These are phyloP conservation scores for Lacerta bilineata DNA, from an alignment of 2,797 vertebrate genomes.

Conservation along the genomic window DNA sequence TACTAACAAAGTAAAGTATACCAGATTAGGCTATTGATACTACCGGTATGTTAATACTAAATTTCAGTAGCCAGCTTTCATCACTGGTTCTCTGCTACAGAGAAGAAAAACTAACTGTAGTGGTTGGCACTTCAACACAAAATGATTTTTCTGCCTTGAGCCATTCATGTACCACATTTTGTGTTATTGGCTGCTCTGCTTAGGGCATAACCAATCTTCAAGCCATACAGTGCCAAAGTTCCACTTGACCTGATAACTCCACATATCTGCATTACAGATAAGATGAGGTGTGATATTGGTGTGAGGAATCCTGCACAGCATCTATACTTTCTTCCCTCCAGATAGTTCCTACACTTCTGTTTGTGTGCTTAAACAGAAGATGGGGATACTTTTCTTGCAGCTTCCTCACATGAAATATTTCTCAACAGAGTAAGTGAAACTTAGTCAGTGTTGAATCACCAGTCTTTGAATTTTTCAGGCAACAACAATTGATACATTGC, in stretches of 20 bases:
- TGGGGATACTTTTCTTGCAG: not conserved
- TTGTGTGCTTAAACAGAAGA: not conserved
- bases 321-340: not conserved
- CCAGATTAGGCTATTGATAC: not conserved
- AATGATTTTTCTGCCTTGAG: not conserved
- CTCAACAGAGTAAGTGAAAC: not conserved
- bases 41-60: not conserved
- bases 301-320: not conserved
- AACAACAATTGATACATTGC: not conserved
- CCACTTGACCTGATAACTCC: not conserved
- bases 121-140: not conserved
- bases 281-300: not conserved
- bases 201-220: not conserved
- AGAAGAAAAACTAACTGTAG: not conserved
- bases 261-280: not conserved
- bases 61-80: not conserved
- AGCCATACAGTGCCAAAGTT: not conserved
- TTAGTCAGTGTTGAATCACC: not conserved
- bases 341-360: not conserved
- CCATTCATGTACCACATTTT: not conserved
- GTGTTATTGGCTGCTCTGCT: not conserved
- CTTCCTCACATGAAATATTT: not conserved
- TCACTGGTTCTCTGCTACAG: no score
- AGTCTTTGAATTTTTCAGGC: not conserved
- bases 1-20: slow-evolving; percentile 3